Conservation (phyloP, 2,888 invertebrate genomes). For the Malthinus seriepunctatus region DNA sequence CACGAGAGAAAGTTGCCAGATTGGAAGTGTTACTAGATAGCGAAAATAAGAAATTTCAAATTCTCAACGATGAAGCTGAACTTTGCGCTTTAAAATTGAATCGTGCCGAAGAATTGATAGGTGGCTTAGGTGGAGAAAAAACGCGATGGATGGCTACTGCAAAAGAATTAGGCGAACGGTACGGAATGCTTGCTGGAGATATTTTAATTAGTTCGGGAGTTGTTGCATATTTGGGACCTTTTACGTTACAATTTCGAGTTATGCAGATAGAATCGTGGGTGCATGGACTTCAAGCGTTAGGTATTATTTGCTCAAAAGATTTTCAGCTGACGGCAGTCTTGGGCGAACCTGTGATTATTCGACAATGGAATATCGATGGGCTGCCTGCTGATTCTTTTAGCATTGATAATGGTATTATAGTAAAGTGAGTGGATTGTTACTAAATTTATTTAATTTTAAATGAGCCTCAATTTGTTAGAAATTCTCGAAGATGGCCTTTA, state of each 20-base stretch:
- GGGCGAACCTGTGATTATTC: conserved; percentile 85
- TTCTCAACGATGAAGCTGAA: conserved; percentile 82
- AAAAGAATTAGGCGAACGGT: conserved; percentile 66
- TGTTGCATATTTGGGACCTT: conserved; percentile 91
- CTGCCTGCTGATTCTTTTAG: conserved; percentile 88
- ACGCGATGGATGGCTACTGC: conserved; percentile 85
- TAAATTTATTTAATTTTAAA: background rate
- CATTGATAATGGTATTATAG: conserved; percentile 89
- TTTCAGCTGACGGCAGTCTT: conserved; percentile 79
- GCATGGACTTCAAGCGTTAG: conserved; percentile 65
- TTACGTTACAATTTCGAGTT: conserved; percentile 73
- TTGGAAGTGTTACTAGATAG: conserved; percentile 73
- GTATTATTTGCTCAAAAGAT: conserved; percentile 75
- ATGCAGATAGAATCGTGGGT: conserved; percentile 77
- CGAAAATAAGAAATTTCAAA: conserved; percentile 68
- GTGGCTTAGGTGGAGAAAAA: conserved; percentile 90
- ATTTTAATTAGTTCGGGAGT: conserved; percentile 86
- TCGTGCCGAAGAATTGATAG: conserved; percentile 90
- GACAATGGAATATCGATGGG: conserved; percentile 90
- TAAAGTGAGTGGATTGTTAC: conserved; percentile 64
- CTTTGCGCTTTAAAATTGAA: conserved; percentile 86
- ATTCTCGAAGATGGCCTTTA: conserved; percentile 87
- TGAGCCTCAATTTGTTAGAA: conserved; percentile 58
- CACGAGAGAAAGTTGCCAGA: conserved; percentile 68
- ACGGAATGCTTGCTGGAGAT: conserved; percentile 79